These are phyloP conservation scores for Alca torda DNA, from an alignment of 2,797 vertebrate species.

Conservation along the genomic window DNA sequence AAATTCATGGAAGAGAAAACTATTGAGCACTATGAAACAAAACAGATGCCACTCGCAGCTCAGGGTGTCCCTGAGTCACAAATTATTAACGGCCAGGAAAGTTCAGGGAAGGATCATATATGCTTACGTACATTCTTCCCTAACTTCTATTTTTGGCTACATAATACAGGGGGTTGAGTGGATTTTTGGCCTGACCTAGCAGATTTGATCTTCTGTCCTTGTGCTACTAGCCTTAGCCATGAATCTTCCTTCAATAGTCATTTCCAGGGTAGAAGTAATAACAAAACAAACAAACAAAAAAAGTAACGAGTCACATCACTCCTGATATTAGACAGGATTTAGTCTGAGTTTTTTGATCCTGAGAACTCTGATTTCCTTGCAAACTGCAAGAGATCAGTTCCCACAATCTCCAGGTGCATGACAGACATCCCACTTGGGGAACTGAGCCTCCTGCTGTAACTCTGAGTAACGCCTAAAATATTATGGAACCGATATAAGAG, in stretches of 20 bases:
- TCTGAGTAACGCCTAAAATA: not conserved
- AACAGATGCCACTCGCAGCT: not conserved
- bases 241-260: not conserved
- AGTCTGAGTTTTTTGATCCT: not conserved
- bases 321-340: not conserved
- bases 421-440: not conserved
- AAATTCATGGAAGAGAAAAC: not conserved
- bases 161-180: not conserved
- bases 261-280: not conserved
- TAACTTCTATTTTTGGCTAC: not conserved
- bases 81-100: not conserved
- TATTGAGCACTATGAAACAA: not conserved
- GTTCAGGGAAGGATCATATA: not conserved
- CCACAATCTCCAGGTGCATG: constrained; percentile 16
- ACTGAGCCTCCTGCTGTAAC: constrained; percentile 2
- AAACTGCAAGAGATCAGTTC: constrained; percentile 9
- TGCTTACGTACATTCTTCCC: not conserved
- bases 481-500: not conserved
- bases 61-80: not conserved
- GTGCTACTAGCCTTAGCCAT: not conserved
- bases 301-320: not conserved
- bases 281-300: not conserved
- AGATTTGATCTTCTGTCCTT: not conserved
- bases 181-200: not conserved
- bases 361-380: not conserved